A percentile compares a stretch with the other conserved stretches of the same genome.
Evolutionary conservation across 2,888 invertebrate species (phyloP).

Genomic region (Polymixis flavicincta): DNA sequence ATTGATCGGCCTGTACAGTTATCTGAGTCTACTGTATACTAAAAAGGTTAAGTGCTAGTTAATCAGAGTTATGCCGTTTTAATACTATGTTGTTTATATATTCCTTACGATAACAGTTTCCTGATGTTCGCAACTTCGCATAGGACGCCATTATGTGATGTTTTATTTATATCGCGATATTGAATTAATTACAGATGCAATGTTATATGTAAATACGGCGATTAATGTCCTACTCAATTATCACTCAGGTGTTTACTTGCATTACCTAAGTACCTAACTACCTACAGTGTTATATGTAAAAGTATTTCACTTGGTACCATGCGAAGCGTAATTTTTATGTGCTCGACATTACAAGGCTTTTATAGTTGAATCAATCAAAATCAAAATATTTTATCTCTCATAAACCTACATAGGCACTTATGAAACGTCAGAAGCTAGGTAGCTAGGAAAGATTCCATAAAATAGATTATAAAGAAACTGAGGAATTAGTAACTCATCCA

Average conservation of each 20-base stretch:
- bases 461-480: too few relatives aligned
- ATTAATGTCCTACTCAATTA: constrained; percentile 47
- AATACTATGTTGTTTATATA: constrained; percentile 1
- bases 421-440: too few relatives aligned
- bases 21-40: constrained; percentile 2
- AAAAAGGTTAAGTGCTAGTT: constrained; percentile 29
- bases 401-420: too few relatives aligned
- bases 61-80: constrained; percentile 8
- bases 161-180: constrained; percentile 37
- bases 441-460: too few relatives aligned
- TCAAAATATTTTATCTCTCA: too few relatives aligned
- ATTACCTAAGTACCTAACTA: neutral
- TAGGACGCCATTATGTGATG: neutral
- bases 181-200: constrained; percentile 28
- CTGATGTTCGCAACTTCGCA: neutral
- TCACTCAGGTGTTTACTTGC: neutral
- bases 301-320: neutral
- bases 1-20: neutral
- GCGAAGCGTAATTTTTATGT: neutral
- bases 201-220: constrained; percentile 28
- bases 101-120: constrained; percentile 6
- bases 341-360: neutral
- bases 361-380: too few relatives aligned
- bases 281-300: neutral
- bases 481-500: too few relatives aligned